Base-by-base conservation (phyloP, 2,797 vertebrate genomes). In the Australoheros facetus region DNA sequence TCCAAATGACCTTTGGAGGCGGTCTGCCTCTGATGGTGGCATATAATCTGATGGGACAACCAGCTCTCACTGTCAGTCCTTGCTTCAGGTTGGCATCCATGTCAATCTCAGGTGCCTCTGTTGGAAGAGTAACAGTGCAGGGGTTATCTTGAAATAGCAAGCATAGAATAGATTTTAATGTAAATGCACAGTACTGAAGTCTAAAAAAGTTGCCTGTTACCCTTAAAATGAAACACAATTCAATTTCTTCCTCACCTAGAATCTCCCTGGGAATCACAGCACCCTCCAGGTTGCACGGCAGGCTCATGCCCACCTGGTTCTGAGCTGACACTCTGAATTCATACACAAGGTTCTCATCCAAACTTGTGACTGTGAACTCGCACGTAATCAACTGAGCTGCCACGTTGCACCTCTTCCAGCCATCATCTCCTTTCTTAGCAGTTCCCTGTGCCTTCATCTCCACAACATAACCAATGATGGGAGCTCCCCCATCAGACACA, bases 241-340 rank as follows among this genome's bases (percentile, higher is more conserved):
- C 0, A n/a, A n/a, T 9, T 0, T 53, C 32, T 2, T 57, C 23
- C 93, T 96, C 82, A 99, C 98, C 98, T 79, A 99, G 94, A 86
- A 99, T 97, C 93, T 99, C 98, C 91, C 94, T 97, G 73, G 98
- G 98, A 78, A 96, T 96, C 51, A 99, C 96, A 74, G 96, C 95
- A 76, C 95, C 96, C 79, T 97, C 97, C 77, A 99, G 91, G 91
- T 98, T 95, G 69, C 97, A 98, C 80, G 98, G 97, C 79, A 96
- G 94, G 72, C 98, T 98, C 91, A 99, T 95, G 85, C 98, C 98
- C 92, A 99, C 96, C 80, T 99, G 98, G 83, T 99, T 99, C 94
- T 99, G 98, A 71, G 98, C 98, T 56, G 97, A 98, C 79, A 99
- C 98, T 82, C 98, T 96, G 90, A 99, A 99, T 87, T 99, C 97